These are phyloP conservation scores for Bubo scandiacus DNA, from an alignment of 2,113 vertebrate species.

Conservation along the genomic window DNA sequence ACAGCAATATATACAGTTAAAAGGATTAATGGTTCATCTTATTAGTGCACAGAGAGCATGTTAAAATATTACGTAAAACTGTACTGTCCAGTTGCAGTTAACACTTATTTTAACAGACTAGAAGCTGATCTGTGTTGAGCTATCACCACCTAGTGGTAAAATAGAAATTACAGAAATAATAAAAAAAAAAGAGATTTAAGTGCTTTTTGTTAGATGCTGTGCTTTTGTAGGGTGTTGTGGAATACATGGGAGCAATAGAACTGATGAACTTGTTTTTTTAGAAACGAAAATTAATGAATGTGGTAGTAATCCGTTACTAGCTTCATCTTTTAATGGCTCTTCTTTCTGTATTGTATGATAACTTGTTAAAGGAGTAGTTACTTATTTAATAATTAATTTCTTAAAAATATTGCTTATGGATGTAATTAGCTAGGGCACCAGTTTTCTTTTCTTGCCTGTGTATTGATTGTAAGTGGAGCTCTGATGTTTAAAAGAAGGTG, in stretches of 20 bases:
- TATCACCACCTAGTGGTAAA: slow-evolving; percentile 67
- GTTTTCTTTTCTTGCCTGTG: neutral
- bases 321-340: neutral
- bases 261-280: neutral
- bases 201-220: neutral
- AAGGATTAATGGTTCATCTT: neutral
- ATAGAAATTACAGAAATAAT: neutral
- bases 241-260: neutral
- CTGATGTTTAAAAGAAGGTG: neutral
- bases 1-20: neutral
- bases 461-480: neutral
- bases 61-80: neutral
- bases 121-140: neutral
- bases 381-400: neutral
- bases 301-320: rapidly evolving
- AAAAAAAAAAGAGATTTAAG: no score
- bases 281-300: neutral
- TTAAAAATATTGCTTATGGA: neutral
- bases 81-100: neutral
- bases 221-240: neutral
- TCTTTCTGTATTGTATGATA: neutral
- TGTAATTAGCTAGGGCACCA: neutral
- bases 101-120: neutral
- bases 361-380: neutral
- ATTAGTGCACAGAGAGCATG: neutral